These are phyloP conservation scores for Drosophila macrothrix DNA, from an alignment of 2,888 invertebrate species.

Conservation along the genomic window DNA sequence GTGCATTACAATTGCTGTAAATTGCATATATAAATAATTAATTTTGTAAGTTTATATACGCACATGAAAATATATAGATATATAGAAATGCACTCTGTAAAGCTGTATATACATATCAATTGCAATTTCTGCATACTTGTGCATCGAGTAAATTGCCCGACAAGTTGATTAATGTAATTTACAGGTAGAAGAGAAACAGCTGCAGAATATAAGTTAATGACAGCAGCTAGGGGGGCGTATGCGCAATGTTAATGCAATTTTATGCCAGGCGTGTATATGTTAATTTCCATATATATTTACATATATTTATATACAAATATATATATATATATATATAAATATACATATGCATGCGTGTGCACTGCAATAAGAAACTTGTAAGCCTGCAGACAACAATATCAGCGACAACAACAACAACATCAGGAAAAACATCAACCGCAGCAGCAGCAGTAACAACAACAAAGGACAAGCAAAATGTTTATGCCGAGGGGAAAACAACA, in stretches of 20 bases:
- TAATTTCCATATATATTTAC: constrained; percentile 1
- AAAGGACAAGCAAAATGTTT: constrained; percentile 9
- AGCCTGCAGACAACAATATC: constrained; percentile 59
- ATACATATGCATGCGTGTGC: constrained; percentile 16
- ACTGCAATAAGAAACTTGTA: constrained; percentile 74
- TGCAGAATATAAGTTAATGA: constrained; percentile 61
- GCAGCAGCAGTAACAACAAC: constrained; percentile 7
- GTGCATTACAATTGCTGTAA: constrained; percentile 31
- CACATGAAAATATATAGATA: neutral
- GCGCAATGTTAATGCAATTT: constrained; percentile 72
- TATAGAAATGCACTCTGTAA: neutral
- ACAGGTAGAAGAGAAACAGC: constrained; percentile 36
- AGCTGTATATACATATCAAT: constrained; percentile 26
- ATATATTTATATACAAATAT: neutral
- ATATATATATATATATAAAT: neutral
- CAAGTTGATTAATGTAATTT: constrained; percentile 75
- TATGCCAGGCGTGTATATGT: constrained; percentile 19
- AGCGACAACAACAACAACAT: constrained; percentile 39
- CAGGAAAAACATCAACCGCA: constrained; percentile 15
- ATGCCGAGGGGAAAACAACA: constrained; percentile 5
- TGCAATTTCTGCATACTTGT: constrained; percentile 20
- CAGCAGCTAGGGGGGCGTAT: constrained; percentile 55
- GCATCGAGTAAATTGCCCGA: constrained; percentile 61
- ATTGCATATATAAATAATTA: constrained; percentile 35
- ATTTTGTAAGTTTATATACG: constrained; percentile 25